Conservation (phyloP, 1,140 invertebrate genomes). For the Cataglyphis hispanica region DNA sequence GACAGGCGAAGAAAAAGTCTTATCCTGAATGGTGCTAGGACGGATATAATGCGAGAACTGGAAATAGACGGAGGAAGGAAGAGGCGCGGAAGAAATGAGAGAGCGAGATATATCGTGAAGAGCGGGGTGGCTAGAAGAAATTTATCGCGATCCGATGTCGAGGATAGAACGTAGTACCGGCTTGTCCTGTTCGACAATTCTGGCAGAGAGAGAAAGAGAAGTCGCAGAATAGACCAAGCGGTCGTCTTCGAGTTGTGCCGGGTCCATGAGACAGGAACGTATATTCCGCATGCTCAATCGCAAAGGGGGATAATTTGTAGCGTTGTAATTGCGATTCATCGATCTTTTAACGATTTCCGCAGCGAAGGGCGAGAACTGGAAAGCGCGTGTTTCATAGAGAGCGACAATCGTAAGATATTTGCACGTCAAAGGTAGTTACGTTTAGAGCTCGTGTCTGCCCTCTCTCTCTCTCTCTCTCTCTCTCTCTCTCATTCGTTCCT, state of each 20-base stretch:
- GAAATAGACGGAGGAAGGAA: slow-evolving; percentile 69
- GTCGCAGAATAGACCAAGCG: neutral
- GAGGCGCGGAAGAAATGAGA: slow-evolving; percentile 20
- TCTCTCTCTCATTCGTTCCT: neutral
- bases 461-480: neutral
- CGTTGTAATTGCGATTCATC: slow-evolving; percentile 62
- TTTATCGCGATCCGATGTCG: slow-evolving; percentile 68
- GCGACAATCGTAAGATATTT: slow-evolving; percentile 63
- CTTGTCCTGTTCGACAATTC: slow-evolving; percentile 56
- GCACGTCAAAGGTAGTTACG: slow-evolving; percentile 65
- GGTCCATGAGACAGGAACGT: slow-evolving; percentile 16
- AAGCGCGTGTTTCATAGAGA: slow-evolving; percentile 51
- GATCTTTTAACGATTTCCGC: slow-evolving; percentile 47
- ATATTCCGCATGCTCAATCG: slow-evolving; percentile 18
- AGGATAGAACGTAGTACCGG: slow-evolving; percentile 52
- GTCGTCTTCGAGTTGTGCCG: slow-evolving; percentile 13
- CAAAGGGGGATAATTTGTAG: slow-evolving; percentile 55
- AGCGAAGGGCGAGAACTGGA: slow-evolving; percentile 6
- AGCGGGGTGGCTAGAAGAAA: slow-evolving; percentile 44
- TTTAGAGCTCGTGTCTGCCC: slow-evolving; percentile 12
- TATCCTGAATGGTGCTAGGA: slow-evolving; percentile 74
- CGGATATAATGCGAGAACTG: slow-evolving; percentile 75
- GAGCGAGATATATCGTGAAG: slow-evolving; percentile 43
- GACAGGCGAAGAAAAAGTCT: slow-evolving; percentile 71
- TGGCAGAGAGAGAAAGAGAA: neutral